Evolutionary conservation across 2,113 vertebrate genomes (phyloP), one percentile per base, ranked within the genome.

Genomic region (Sinocyclocheilus grahami): DNA sequence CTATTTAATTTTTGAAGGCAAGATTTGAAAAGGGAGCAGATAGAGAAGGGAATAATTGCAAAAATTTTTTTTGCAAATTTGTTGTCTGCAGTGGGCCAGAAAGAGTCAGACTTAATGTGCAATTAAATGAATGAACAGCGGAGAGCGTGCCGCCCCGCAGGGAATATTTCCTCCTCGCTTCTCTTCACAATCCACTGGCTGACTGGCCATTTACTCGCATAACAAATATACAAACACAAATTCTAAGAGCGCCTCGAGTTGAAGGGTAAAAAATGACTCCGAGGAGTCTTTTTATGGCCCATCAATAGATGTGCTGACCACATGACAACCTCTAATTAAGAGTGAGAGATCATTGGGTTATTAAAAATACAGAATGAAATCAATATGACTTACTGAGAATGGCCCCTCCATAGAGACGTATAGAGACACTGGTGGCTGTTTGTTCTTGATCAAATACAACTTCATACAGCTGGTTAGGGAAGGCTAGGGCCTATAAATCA

Each of bases 351-450:
- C 13, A 20, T 77, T 53, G 55, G 24, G 27, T 10, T 13, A 30
- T 63, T 80, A 24, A 62, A 48, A 42, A 7, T 1, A 30, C 58
- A 76, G 24, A 30, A 0, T 48, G 46, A 48, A 48, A 48, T 48
- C 2, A 48, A 11, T 48, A 37, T 18, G 48, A 95, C 97, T 97
- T 92, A 99, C 98, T 99, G 75, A 99, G 97, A 39, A 99, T 93
- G 0, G 98, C 97, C 81, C 97, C 98, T 85, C 98, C 98, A 0
- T 98, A 99, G 20, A 98, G 97, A 72, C 98, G 97, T 83, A 97
- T 92, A 30, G 97, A 96, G 48, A 95, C 95, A 93, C 94, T 97
- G 78, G 95, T 97, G 71, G 87, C 91, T 33, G 93, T 93, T 0
- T 96, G 90, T 75, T 95, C 96, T 86, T 97, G 96, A 0, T 98